Percentiles rank a stretch among this genome's conserved stretches.
These are phyloP conservation scores for Chunga burmeisteri DNA, from an alignment of 2,113 vertebrate species.

Conservation along the genomic window DNA sequence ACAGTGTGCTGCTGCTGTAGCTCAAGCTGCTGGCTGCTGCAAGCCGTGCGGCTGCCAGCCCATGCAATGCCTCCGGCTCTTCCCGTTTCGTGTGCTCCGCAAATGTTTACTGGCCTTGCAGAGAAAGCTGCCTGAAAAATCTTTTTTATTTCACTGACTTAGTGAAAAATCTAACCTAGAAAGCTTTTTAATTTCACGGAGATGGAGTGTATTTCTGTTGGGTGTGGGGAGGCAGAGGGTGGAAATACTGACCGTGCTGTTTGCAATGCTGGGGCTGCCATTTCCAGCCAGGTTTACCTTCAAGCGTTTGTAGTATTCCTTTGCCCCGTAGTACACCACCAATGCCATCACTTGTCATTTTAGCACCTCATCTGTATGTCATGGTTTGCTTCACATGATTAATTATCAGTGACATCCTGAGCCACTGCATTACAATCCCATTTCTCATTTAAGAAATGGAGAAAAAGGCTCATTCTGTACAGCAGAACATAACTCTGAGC, in stretches of 20 bases:
- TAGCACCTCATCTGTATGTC: background rate
- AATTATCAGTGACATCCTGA: background rate
- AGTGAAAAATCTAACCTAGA: background rate
- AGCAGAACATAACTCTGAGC: background rate
- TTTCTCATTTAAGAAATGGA: background rate
- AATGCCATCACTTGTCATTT: background rate
- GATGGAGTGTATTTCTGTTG: background rate
- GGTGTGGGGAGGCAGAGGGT: background rate
- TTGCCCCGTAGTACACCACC: background rate
- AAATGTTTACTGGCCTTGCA: background rate
- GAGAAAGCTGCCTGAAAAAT: background rate
- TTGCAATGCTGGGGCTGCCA: background rate
- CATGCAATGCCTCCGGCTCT: background rate
- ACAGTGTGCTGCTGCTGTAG: background rate
- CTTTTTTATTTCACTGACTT: background rate
- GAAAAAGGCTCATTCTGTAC: background rate
- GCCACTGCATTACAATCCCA: background rate
- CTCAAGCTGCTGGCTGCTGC: background rate
- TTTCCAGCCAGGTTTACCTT: background rate
- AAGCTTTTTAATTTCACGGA: background rate
- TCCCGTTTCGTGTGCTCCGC: background rate
- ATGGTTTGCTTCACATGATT: background rate
- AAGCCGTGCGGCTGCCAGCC: fast-evolving
- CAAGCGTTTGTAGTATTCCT: background rate
- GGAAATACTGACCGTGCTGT: background rate